phyloP scores from a whole-genome alignment of 2,113 vertebrate species.

The Oncorhynchus nerka region DNA sequence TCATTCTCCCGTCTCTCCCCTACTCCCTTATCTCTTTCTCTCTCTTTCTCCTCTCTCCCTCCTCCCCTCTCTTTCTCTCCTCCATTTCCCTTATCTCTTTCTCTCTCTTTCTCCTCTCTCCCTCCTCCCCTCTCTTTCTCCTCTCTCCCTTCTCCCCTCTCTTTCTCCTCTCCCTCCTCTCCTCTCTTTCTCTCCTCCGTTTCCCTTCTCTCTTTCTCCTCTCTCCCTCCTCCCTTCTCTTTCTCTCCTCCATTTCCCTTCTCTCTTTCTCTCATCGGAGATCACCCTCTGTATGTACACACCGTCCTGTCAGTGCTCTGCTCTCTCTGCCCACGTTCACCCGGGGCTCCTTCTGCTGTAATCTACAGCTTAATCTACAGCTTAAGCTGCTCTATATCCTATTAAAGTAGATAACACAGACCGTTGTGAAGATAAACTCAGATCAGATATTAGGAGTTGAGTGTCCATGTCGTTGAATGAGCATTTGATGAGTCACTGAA shows the following conservation, averaged over 20 bases:
- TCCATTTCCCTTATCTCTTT: not conserved
- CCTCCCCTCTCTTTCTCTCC: not conserved
- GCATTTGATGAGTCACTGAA: too few species aligned
- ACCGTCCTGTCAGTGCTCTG: not conserved
- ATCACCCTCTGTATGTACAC: too few species aligned
- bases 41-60: not conserved
- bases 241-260: not conserved
- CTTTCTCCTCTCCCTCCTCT: too few species aligned
- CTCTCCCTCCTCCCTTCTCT: not conserved
- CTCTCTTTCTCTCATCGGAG: not conserved
- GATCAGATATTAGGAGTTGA: too few species aligned
- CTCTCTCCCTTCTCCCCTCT: not conserved
- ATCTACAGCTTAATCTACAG: too few species aligned
- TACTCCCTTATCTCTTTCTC: not conserved
- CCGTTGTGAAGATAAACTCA: too few species aligned
- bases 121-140: not conserved
- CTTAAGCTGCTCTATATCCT: too few species aligned
- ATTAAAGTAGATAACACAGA: too few species aligned
- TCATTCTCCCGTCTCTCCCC: not conserved
- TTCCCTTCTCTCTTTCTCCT: not conserved
- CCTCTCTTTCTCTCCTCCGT: not conserved
- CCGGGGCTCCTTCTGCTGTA: too few species aligned
- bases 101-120: not conserved
- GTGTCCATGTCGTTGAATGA: too few species aligned
- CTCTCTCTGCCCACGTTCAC: too few species aligned